Evolutionary conservation across 2,797 vertebrate genomes (phyloP).

Genomic region (Yasuhikotakia modesta): DNA sequence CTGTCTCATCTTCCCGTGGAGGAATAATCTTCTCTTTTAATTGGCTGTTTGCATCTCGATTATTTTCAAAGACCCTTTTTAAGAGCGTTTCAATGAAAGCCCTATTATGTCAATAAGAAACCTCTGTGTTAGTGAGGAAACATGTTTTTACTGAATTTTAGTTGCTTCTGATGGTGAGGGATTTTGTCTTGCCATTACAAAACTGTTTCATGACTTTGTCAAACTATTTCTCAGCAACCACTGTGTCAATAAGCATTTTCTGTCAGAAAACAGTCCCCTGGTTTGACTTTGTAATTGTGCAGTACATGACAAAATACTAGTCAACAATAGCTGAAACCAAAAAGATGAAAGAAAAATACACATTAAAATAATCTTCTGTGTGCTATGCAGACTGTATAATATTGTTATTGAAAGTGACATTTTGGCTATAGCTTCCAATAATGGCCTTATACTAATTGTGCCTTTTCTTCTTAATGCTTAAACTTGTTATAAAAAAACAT

Average conservation of each 20-base stretch:
- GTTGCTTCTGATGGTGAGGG: background rate
- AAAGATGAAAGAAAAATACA: background rate
- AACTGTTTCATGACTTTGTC: background rate
- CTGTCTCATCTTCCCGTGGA: constrained; percentile 85
- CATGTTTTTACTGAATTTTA: constrained; percentile 38
- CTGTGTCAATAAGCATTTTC: background rate
- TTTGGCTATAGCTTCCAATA: background rate
- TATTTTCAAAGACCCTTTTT: background rate
- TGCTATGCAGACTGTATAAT: background rate
- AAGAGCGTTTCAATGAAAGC: constrained; percentile 54
- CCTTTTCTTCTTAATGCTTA: constrained; percentile 17
- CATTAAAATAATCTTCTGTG: background rate
- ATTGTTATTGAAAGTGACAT: background rate
- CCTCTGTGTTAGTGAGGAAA: constrained; percentile 44
- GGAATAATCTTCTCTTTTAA: constrained; percentile 68
- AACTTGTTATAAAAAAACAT: constrained; percentile 1
- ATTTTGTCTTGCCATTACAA: background rate
- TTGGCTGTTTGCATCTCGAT: background rate
- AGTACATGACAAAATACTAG: constrained; percentile 5
- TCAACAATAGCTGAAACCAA: background rate
- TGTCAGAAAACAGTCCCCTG: constrained; percentile 26
- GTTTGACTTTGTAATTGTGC: constrained; percentile 21
- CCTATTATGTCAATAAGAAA: constrained; percentile 74
- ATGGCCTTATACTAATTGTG: constrained; percentile 28
- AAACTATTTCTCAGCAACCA: background rate